A percentile compares a stretch with the other conserved stretches of the same genome.
These are phyloP conservation scores for Zygaena filipendulae DNA, from an alignment of 2,888 invertebrate genomes.

Conservation along the genomic window DNA sequence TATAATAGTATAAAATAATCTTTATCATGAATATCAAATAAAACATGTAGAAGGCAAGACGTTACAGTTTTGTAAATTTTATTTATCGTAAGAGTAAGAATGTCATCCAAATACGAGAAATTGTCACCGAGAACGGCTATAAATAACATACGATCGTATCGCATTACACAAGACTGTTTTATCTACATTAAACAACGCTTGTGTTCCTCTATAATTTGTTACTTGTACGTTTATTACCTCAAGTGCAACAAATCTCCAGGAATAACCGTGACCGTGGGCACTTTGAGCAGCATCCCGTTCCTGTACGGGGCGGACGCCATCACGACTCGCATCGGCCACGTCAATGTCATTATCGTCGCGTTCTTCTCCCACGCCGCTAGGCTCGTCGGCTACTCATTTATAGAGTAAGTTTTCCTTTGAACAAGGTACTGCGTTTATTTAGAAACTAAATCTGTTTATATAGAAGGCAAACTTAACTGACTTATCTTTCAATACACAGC, in stretches of 20 bases:
- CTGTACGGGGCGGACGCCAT: conserved; percentile 86
- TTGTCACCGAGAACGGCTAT: too few species aligned
- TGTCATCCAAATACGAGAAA: too few species aligned
- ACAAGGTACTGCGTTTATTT: too few species aligned
- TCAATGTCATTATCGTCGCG: conserved; percentile 85
- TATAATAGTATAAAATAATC: neutral
- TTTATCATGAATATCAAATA: neutral
- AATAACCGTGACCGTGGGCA: conserved; percentile 86
- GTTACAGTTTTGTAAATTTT: too few species aligned
- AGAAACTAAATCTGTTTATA: too few species aligned
- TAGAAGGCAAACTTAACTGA: too few species aligned
- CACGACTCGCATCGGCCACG: conserved; percentile 82
- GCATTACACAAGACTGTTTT: neutral
- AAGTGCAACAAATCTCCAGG: conserved; percentile 51
- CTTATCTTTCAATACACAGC: neutral
- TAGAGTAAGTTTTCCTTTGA: conserved; percentile 76
- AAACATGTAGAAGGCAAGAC: too few species aligned
- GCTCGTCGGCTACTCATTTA: conserved; percentile 85
- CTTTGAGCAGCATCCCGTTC: conserved; percentile 85
- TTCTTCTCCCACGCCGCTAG: conserved; percentile 87
- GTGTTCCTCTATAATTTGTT: neutral
- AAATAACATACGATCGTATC: neutral
- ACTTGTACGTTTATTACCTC: conserved; percentile 10
- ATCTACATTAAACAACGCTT: neutral
- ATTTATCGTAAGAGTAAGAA: too few species aligned